Evolutionary conservation across 1,140 invertebrate species (phyloP).

Genomic region (Sminthurides bifidus): DNA sequence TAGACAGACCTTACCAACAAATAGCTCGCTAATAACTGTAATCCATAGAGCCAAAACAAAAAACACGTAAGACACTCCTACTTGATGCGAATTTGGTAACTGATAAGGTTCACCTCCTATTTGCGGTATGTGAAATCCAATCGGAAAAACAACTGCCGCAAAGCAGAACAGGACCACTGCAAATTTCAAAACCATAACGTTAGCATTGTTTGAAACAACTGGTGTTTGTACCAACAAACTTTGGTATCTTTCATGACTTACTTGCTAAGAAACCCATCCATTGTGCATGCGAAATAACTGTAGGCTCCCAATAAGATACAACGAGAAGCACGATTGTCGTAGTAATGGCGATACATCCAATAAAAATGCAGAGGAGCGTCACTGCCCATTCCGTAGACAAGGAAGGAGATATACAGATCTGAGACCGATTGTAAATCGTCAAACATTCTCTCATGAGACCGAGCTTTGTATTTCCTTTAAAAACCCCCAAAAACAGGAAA

Average conservation of each 20-base stretch:
- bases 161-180: constrained; percentile 89
- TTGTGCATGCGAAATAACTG: constrained; percentile 78
- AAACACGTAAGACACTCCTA: constrained; percentile 88
- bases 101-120: constrained; percentile 92
- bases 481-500: constrained; percentile 29
- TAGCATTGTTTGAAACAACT: no score
- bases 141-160: constrained; percentile 88
- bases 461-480: constrained; percentile 67
- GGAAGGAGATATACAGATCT: constrained; percentile 21
- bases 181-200: constrained; percentile 35
- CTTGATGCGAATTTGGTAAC: constrained; percentile 81
- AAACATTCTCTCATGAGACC: constrained; percentile 90
- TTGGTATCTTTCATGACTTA: constrained; percentile 38
- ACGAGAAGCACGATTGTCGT: constrained; percentile 76
- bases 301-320: constrained; percentile 78
- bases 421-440: constrained; percentile 73
- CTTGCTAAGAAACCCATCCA: constrained; percentile 93
- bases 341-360: constrained; percentile 84
- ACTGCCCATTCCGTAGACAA: constrained; percentile 65
- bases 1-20: constrained; percentile 93
- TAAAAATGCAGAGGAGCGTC: constrained; percentile 77
- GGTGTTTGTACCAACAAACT: background rate
- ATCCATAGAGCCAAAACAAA: constrained; percentile 92
- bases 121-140: constrained; percentile 88
- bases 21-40: constrained; percentile 87